Conservation (phyloP, 1,140 invertebrate genomes). For the Wasmannia auropunctata region DNA sequence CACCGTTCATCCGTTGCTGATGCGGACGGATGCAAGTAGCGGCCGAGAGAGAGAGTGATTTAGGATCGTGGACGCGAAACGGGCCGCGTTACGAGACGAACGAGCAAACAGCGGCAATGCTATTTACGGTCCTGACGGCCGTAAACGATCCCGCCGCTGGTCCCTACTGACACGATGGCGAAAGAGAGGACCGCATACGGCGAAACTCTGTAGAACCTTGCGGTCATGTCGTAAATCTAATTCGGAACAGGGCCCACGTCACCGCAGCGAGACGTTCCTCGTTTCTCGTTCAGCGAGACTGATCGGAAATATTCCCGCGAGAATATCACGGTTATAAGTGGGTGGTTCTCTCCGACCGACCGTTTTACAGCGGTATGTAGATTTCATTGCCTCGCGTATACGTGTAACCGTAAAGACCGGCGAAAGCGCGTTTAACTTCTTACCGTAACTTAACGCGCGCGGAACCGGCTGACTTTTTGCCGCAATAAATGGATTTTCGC, state of each 20-base stretch:
- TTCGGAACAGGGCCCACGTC: slow-evolving; percentile 11
- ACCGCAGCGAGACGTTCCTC: not conserved
- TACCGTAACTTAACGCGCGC: too few species aligned
- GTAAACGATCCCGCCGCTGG: slow-evolving; percentile 59
- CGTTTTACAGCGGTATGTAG: slow-evolving; percentile 16
- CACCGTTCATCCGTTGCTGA: slow-evolving; percentile 30
- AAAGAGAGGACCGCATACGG: not conserved
- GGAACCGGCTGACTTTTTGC: slow-evolving; percentile 7
- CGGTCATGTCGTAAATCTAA: slow-evolving; percentile 51
- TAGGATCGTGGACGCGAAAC: slow-evolving; percentile 57
- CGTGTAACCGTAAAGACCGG: not conserved
- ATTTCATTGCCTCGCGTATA: slow-evolving; percentile 8
- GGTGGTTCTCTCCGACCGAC: slow-evolving; percentile 2
- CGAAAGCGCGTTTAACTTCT: not conserved
- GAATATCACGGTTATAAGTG: not conserved
- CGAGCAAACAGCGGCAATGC: slow-evolving; percentile 5
- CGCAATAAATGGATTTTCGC: not conserved
- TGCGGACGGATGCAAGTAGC: slow-evolving; percentile 33
- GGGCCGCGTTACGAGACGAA: slow-evolving; percentile 52
- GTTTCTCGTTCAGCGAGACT: not conserved
- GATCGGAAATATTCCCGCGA: slow-evolving; percentile 34
- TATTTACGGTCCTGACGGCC: slow-evolving; percentile 54
- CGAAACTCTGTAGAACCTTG: slow-evolving; percentile 8
- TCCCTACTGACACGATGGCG: slow-evolving; percentile 24
- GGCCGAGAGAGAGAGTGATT: slow-evolving; percentile 58